These are phyloP conservation scores for Gari tellinella DNA, from an alignment of 2,888 invertebrate species.

Conservation along the genomic window DNA sequence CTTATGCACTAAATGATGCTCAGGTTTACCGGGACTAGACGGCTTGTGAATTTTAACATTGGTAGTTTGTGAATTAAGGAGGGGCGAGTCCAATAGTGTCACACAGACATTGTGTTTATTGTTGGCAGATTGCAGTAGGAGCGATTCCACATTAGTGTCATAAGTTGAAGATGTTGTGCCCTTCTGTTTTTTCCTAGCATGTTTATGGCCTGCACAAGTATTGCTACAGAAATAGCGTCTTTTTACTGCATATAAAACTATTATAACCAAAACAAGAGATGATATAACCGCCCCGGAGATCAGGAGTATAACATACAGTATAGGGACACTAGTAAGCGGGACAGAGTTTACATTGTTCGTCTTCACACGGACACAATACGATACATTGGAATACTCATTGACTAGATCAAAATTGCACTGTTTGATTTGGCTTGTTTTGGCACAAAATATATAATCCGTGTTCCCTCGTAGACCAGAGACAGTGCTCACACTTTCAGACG, in stretches of 20 bases:
- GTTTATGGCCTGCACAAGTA: constrained; percentile 24
- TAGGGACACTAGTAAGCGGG: not conserved
- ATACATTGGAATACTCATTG: constrained; percentile 7
- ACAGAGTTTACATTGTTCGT: constrained; percentile 6
- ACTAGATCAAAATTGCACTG: constrained; percentile 48
- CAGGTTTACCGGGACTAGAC: constrained; percentile 45
- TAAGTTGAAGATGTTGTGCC: not conserved
- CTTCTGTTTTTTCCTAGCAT: not conserved
- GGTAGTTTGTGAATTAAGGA: constrained; percentile 17
- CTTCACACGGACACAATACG: constrained; percentile 22
- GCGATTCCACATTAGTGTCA: not conserved
- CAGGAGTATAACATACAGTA: no score
- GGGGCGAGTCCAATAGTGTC: constrained; percentile 5
- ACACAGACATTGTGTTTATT: not conserved
- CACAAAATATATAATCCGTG: constrained; percentile 44
- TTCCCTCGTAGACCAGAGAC: constrained; percentile 25
- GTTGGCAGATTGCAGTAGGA: not conserved
- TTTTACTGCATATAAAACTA: constrained; percentile 25
- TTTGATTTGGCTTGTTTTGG: constrained; percentile 25
- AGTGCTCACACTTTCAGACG: constrained; percentile 13
- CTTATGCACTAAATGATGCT: constrained; percentile 32
- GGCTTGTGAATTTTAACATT: constrained; percentile 40
- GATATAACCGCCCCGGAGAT: not conserved
- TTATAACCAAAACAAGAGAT: constrained; percentile 11
- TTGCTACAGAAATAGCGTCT: constrained; percentile 35